These are phyloP conservation scores for Plagiodera versicolora DNA, from an alignment of 2,888 invertebrate species.

Conservation along the genomic window DNA sequence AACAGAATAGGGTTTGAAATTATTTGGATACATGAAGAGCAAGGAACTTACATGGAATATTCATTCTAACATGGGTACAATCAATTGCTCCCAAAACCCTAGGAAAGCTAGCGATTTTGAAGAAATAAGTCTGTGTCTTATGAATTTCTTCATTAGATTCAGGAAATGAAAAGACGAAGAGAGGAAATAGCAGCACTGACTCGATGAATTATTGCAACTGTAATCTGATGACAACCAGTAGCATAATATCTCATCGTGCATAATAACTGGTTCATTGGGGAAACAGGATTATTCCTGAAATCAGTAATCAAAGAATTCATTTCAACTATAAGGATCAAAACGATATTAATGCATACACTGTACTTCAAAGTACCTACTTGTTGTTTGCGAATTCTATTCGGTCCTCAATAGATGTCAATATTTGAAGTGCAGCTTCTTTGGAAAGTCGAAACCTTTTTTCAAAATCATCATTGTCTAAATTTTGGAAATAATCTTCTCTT, in stretches of 20 bases:
- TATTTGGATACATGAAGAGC: not conserved
- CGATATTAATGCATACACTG: conserved; percentile 28
- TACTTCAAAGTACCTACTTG: not conserved
- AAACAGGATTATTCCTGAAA: conserved; percentile 1
- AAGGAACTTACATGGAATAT: conserved; percentile 7
- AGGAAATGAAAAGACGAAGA: conserved; percentile 11
- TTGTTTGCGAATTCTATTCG: not conserved
- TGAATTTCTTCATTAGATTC: conserved; percentile 3
- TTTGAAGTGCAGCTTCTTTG: conserved; percentile 5
- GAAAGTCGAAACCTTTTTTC: conserved; percentile 8
- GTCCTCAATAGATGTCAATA: not conserved
- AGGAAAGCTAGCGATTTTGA: not conserved
- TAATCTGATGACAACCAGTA: conserved; percentile 6
- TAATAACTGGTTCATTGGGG: conserved; percentile 1
- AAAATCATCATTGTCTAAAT: conserved; percentile 4
- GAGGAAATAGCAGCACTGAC: conserved; percentile 8
- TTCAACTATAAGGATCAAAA: not conserved
- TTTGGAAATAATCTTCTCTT: conserved; percentile 8
- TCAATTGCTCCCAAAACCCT: not conserved
- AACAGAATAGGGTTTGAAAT: not conserved
- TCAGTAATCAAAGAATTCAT: not conserved
- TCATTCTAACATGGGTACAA: conserved; percentile 10
- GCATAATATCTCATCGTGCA: conserved; percentile 3
- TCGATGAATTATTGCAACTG: conserved; percentile 5
- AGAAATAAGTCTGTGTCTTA: conserved; percentile 6